phyloP scores from a whole-genome alignment of 2,888 invertebrate genomes.

The Gerosis bhagava region DNA sequence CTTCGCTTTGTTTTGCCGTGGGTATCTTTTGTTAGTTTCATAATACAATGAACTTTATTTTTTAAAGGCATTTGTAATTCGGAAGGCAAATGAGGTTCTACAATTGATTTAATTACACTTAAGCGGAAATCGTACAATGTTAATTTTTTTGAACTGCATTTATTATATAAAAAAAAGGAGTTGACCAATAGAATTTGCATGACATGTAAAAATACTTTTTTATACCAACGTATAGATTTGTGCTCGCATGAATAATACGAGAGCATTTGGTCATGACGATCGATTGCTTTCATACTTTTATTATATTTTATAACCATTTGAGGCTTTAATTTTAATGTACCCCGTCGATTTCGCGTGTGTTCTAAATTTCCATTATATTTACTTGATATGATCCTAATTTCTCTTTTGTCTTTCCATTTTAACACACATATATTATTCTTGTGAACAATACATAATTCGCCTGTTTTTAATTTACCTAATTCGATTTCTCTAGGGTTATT shows the following conservation, averaged over 20 bases:
- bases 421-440: slow-evolving; percentile 28
- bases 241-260: slow-evolving; percentile 37
- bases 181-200: slow-evolving; percentile 29
- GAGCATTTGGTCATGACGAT: slow-evolving; percentile 39
- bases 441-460: slow-evolving; percentile 26
- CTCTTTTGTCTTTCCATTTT: slow-evolving; percentile 36
- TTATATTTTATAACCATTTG: slow-evolving; percentile 31
- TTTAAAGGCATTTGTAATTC: slow-evolving; percentile 27
- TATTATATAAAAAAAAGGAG: slow-evolving; percentile 21
- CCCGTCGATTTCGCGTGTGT: slow-evolving; percentile 29
- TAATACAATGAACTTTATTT: slow-evolving; percentile 28
- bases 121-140: slow-evolving; percentile 26
- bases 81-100: slow-evolving; percentile 26
- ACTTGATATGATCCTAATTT: slow-evolving; percentile 39
- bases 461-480: slow-evolving; percentile 27
- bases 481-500: slow-evolving; percentile 26
- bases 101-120: slow-evolving; percentile 26
- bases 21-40: slow-evolving; percentile 28
- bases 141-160: slow-evolving; percentile 11
- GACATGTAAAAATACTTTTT: slow-evolving; percentile 35
- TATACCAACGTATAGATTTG: slow-evolving; percentile 37
- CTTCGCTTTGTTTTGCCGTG: slow-evolving; percentile 30
- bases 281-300: slow-evolving; percentile 33
- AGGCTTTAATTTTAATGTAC: slow-evolving; percentile 27
- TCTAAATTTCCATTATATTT: slow-evolving; percentile 36